Evolutionary conservation across 2,797 vertebrate genomes (phyloP).

Genomic region (Brachyrhaphis roseni): DNA sequence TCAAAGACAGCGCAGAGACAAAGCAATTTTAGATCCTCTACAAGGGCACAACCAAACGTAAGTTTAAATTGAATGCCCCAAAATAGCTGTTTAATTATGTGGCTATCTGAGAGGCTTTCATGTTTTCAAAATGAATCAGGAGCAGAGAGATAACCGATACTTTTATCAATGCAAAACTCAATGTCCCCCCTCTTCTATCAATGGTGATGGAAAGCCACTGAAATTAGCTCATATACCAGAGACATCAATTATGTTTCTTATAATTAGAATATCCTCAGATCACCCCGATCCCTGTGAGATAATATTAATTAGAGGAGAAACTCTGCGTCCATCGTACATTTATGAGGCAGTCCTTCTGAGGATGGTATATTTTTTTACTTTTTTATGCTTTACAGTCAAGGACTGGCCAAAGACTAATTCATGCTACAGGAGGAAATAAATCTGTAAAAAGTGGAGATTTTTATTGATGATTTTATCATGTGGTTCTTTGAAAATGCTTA

Average conservation of each 20-base stretch:
- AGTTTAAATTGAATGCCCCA: constrained; percentile 76
- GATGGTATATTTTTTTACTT: constrained; percentile 9
- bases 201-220: constrained; percentile 46
- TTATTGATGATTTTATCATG: background rate
- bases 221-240: constrained; percentile 58
- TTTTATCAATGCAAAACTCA: constrained; percentile 63
- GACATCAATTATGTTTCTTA: constrained; percentile 66
- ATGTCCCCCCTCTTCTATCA: constrained; percentile 32
- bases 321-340: constrained; percentile 32
- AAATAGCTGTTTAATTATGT: constrained; percentile 80
- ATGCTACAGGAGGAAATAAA: constrained; percentile 2
- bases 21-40: constrained; percentile 63
- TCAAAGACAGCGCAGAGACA: constrained; percentile 66
- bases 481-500: background rate
- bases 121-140: constrained; percentile 73
- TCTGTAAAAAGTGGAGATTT: constrained; percentile 1
- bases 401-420: constrained; percentile 18
- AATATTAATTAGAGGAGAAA: constrained; percentile 65
- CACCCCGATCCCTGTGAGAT: constrained; percentile 60
- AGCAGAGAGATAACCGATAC: constrained; percentile 65
- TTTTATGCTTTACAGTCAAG: constrained; percentile 18
- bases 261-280: constrained; percentile 71
- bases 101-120: constrained; percentile 75
- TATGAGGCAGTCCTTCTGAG: constrained; percentile 11
- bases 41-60: constrained; percentile 62